phyloP scores from a whole-genome alignment of 2,888 invertebrate genomes.

The Acholoe squamosa region DNA sequence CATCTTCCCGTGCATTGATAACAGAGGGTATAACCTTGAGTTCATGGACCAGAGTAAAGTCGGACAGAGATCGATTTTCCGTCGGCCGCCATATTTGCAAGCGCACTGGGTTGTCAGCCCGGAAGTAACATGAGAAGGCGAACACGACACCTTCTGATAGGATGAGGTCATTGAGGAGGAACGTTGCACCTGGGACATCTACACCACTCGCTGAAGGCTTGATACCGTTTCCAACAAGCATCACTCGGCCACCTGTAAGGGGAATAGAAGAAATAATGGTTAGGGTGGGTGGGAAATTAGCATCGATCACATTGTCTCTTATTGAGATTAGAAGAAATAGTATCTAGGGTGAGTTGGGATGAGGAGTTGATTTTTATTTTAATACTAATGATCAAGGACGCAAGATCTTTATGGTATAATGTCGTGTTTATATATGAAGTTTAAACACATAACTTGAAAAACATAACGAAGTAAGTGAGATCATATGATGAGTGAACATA shows the following conservation, averaged over 20 bases:
- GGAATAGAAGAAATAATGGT: too few relatives aligned
- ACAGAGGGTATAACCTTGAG: slow-evolving; percentile 64
- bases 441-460: too few relatives aligned
- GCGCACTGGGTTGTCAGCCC: slow-evolving; percentile 59
- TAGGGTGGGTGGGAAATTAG: too few relatives aligned
- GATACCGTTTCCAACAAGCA: slow-evolving; percentile 65
- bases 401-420: too few relatives aligned
- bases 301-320: too few relatives aligned
- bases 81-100: slow-evolving; percentile 69
- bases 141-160: slow-evolving; percentile 67
- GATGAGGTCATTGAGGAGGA: slow-evolving; percentile 66
- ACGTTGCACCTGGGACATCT: slow-evolving; percentile 65
- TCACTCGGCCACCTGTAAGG: background rate
- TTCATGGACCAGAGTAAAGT: slow-evolving; percentile 63
- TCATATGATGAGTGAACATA: too few relatives aligned
- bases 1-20: slow-evolving; percentile 64
- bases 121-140: slow-evolving; percentile 69
- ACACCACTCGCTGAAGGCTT: slow-evolving; percentile 64
- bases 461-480: too few relatives aligned
- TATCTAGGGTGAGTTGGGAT: too few relatives aligned
- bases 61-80: background rate
- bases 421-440: too few relatives aligned
- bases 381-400: too few relatives aligned
- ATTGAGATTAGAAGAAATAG: too few relatives aligned
- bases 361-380: too few relatives aligned